phyloP scores from a whole-genome alignment of 2,888 invertebrate species.

The Encarsia formosa region DNA sequence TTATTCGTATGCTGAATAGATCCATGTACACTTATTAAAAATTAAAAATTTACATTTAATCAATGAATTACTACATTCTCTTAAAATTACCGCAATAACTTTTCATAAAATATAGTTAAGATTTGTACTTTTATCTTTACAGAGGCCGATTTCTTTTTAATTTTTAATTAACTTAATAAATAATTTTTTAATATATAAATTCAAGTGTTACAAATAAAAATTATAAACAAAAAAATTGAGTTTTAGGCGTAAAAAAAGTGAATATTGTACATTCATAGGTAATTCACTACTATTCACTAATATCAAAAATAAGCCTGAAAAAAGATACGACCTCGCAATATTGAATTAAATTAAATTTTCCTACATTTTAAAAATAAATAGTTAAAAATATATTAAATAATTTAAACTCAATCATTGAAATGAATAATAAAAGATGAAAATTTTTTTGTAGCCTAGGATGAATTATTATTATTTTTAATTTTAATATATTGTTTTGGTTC shows the following conservation, averaged over 20 bases:
- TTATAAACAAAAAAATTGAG: no score
- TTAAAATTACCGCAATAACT: slow-evolving; percentile 20
- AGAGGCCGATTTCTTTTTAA: slow-evolving; percentile 26
- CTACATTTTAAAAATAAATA: slow-evolving; percentile 16
- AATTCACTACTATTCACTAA: slow-evolving; percentile 9
- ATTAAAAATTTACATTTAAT: no score
- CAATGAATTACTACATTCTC: no score
- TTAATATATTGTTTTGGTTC: no score
- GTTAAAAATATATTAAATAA: slow-evolving; percentile 20
- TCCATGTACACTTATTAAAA: no score
- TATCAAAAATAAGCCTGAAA: slow-evolving; percentile 11
- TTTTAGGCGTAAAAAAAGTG: no score
- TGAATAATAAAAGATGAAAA: no score
- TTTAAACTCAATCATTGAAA: no score
- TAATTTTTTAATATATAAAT: slow-evolving; percentile 4
- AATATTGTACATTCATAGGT: slow-evolving; percentile 14
- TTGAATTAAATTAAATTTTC: neutral
- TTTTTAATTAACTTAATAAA: neutral
- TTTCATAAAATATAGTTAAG: slow-evolving; percentile 22
- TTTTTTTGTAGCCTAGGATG: no score
- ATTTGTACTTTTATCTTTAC: slow-evolving; percentile 27
- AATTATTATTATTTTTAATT: no score
- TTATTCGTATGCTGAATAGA: no score
- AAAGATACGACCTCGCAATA: neutral
- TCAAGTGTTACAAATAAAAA: no score